phyloP scores from a whole-genome alignment of 1,140 invertebrate genomes.

The Tribolium castaneum region DNA sequence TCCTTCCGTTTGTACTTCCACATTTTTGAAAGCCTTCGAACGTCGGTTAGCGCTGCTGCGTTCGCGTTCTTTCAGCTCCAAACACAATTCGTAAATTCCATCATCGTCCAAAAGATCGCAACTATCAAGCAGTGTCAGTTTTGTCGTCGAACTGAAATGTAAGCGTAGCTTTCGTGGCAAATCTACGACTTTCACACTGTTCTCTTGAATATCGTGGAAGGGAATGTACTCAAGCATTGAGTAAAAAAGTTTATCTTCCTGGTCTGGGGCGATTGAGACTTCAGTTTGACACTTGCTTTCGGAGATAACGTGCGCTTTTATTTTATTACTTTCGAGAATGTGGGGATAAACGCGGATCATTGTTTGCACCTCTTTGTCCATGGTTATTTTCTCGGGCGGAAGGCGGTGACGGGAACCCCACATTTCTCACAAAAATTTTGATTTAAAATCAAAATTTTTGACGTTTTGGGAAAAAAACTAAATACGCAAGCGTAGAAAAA shows the following conservation, averaged over 20 bases:
- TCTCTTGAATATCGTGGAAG: slow-evolving; percentile 47
- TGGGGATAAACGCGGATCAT: slow-evolving; percentile 49
- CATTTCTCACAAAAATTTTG: no score
- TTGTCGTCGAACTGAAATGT: neutral
- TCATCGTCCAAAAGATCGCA: slow-evolving; percentile 47
- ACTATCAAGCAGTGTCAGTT: neutral
- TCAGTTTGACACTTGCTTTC: slow-evolving; percentile 48
- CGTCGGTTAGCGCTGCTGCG: neutral
- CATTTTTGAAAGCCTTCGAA: neutral
- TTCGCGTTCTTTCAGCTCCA: slow-evolving; percentile 37
- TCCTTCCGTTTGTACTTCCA: slow-evolving; percentile 43
- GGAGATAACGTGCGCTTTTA: slow-evolving; percentile 24
- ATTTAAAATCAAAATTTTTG: no score
- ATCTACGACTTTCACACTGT: slow-evolving; percentile 43
- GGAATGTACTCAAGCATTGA: slow-evolving; percentile 47
- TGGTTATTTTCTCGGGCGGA: no score
- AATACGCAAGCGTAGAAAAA: no score
- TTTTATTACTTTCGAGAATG: slow-evolving; percentile 36
- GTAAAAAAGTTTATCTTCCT: slow-evolving; percentile 45
- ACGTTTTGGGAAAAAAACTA: no score
- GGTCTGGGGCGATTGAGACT: slow-evolving; percentile 42
- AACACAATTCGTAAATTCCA: slow-evolving; percentile 44
- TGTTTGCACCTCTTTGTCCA: slow-evolving; percentile 46
- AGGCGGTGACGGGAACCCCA: no score
- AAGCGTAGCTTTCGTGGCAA: slow-evolving; percentile 48